Percentiles rank a stretch among this genome's conserved stretches.
Conservation (phyloP, 2,888 invertebrate genomes). For the Clistopyga incitator region DNA sequence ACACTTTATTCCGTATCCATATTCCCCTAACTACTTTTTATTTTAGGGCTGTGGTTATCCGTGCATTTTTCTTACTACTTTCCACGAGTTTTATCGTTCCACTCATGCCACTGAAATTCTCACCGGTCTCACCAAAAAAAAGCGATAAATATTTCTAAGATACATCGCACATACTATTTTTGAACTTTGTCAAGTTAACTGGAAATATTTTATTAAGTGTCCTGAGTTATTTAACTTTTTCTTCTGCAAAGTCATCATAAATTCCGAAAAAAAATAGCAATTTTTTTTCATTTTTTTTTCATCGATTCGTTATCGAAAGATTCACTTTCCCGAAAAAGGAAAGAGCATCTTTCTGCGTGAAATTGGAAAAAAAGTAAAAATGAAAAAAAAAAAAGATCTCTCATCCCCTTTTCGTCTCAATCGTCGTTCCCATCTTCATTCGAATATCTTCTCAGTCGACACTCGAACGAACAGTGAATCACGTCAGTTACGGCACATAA, state of each 20-base stretch:
- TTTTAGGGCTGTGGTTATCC: background rate
- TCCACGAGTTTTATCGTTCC: background rate
- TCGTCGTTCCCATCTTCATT: constrained; percentile 18
- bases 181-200: background rate
- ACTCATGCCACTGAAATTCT: background rate
- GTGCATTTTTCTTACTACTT: background rate
- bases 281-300: no score
- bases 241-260: background rate
- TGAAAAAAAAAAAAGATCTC: background rate
- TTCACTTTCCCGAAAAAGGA: background rate
- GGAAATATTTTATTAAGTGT: background rate
- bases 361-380: background rate
- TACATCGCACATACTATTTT: background rate
- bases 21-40: background rate
- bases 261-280: background rate
- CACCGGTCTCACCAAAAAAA: no score
- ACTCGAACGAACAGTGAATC: constrained; percentile 54
- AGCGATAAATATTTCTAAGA: background rate
- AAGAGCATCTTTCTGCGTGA: background rate
- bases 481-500: constrained; percentile 70
- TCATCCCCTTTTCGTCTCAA: background rate
- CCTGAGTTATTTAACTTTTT: background rate
- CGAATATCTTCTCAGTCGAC: constrained; percentile 33
- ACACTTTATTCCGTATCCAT: constrained; percentile 15
- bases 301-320: background rate